Base-by-base conservation (phyloP, 2,113 vertebrate species). In the Oreotragus oreotragus region DNA sequence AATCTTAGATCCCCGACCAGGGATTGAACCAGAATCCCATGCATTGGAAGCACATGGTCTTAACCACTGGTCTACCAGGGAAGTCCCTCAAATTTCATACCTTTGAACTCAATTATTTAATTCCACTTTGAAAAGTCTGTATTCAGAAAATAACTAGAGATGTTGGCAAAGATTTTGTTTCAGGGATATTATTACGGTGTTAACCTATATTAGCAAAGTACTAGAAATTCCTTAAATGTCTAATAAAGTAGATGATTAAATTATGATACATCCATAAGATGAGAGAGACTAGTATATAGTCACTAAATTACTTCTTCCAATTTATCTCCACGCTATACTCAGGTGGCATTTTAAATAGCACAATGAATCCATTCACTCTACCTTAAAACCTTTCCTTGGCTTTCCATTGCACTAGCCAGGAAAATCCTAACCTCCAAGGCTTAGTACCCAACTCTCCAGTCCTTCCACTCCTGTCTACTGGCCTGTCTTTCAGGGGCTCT, bases 81-180 rank as follows among this genome's bases (percentile, higher is more conserved):
- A 27, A 43, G 23, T 43, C 70, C 39, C 39, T 25, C 36, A 43
- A 0, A 43, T 76, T 76, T 76, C 39, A 43, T 76, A 27, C 21
- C 21, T 87, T 92, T 87, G 45, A 97, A 43, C 30, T 95, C 70
- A 89, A 9, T 86, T 92, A 36, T 90, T 95, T 80, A 70, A 85
- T 33, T 85, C 30, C 4, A 70, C 36, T 70, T 94, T n/a, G 84
- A 79, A 23, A 87, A 79, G 64, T 60, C 23, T 81, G 1, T 55
- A 47, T 90, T 95, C 53, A 85, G 85, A 90, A 97, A 94, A 85
- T 76, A 87, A 86, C 84, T 28, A 55, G 39, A 92, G 25, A 16
- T n/a, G 19, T 43, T 90, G 39, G n/a, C 55, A 88, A 94, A 96
- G n/a, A 85, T 76, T 89, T 47, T 62, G n/a, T 15, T 87, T 76